Evolutionary conservation across 2,113 vertebrate genomes (phyloP).

Genomic region (Chaetura pelagica): DNA sequence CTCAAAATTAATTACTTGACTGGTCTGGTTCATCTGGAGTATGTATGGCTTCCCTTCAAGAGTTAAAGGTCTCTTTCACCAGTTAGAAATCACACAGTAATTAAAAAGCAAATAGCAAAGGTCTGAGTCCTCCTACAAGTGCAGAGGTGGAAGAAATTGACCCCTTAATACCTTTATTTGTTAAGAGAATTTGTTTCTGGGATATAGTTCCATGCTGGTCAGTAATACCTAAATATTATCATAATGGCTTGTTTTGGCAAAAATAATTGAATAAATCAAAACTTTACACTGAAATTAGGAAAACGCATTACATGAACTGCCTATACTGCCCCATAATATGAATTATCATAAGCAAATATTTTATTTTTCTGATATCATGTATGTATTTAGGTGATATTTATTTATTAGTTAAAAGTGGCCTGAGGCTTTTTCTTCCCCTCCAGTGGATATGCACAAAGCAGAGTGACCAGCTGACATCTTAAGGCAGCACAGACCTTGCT

Average conservation of each 20-base stretch:
- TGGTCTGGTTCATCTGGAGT: neutral
- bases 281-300: neutral
- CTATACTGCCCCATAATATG: neutral
- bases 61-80: neutral
- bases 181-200: neutral
- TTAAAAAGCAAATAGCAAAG: neutral
- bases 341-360: neutral
- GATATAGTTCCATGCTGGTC: neutral
- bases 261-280: neutral
- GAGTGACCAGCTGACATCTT: neutral
- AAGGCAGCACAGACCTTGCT: neutral
- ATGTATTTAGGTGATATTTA: neutral
- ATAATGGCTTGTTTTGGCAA: neutral
- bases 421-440: neutral
- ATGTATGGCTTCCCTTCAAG: fast-evolving
- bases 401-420: neutral
- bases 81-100: neutral
- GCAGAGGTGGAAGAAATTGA: neutral
- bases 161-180: neutral
- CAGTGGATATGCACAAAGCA: neutral
- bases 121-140: neutral
- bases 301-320: neutral
- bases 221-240: neutral
- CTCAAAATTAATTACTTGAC: neutral
- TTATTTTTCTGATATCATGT: neutral